Percentiles rank a stretch among this genome's conserved stretches.
Conservation (phyloP, 2,888 invertebrate species). For the Eristalinus aeneus region DNA sequence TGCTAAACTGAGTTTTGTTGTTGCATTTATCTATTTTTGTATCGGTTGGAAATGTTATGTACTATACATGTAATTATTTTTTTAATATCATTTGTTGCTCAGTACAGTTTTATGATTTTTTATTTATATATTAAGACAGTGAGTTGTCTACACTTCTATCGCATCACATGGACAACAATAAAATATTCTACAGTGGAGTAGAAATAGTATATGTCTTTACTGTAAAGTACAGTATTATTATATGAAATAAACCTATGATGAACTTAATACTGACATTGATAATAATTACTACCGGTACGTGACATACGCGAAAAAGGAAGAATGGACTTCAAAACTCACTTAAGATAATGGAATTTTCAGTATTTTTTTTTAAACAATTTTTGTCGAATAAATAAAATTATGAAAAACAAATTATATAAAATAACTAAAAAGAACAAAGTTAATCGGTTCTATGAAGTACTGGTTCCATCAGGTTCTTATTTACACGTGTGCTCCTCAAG, state of each 20-base stretch:
- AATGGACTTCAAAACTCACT: conserved; percentile 42
- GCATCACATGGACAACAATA: background rate
- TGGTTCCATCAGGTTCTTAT: conserved; percentile 80
- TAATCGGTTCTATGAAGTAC: conserved; percentile 49
- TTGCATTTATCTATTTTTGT: background rate
- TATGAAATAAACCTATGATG: background rate
- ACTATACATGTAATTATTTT: background rate
- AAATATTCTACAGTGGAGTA: background rate
- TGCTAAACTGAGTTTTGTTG: background rate
- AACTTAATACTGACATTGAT: conserved; percentile 59
- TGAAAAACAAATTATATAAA: conserved; percentile 35
- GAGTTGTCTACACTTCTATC: background rate
- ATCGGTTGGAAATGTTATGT: background rate
- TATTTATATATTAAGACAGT: background rate
- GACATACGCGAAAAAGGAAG: conserved; percentile 31
- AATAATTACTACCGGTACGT: conserved; percentile 23
- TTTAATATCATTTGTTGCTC: background rate
- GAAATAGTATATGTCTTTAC: background rate
- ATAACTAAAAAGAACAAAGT: conserved; percentile 9
- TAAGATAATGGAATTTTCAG: conserved; percentile 62
- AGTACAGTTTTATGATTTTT: background rate
- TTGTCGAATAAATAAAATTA: conserved; percentile 62
- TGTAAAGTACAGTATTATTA: background rate
- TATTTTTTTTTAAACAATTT: conserved; percentile 47
- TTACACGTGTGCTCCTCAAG: conserved; percentile 94